Evolutionary conservation across 1,140 invertebrate species (phyloP).

Genomic region (Drosophila ananassae): DNA sequence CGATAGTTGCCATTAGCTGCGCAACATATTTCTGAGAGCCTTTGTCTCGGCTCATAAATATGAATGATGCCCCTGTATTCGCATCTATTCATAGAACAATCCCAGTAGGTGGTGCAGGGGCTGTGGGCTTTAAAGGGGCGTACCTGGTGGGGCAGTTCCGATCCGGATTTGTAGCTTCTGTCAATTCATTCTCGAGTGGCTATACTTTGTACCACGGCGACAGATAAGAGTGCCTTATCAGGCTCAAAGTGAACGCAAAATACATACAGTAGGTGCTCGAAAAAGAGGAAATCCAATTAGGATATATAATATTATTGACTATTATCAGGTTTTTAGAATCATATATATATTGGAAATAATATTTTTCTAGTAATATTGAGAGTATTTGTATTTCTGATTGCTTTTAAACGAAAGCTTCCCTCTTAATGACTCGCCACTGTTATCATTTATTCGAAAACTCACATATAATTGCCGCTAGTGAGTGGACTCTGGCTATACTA

Average conservation of each 20-base stretch:
- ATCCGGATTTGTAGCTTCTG: slow-evolving; percentile 33
- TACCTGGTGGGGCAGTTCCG: slow-evolving; percentile 3
- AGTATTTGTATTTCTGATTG: not conserved
- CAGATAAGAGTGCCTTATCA: slow-evolving; percentile 58
- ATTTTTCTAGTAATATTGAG: too few relatives aligned
- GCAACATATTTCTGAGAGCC: slow-evolving; percentile 31
- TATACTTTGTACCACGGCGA: slow-evolving; percentile 49
- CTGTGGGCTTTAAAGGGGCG: not conserved
- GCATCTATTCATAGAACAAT: slow-evolving; percentile 56
- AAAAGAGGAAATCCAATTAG: not conserved
- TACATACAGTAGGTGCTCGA: slow-evolving; percentile 22
- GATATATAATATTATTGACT: too few relatives aligned
- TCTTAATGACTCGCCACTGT: slow-evolving; percentile 7
- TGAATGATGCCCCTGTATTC: slow-evolving; percentile 18
- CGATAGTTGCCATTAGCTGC: slow-evolving; percentile 68
- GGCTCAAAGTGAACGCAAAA: slow-evolving; percentile 21
- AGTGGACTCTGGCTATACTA: slow-evolving; percentile 29
- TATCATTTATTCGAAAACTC: slow-evolving; percentile 4
- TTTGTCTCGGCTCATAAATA: slow-evolving; percentile 33
- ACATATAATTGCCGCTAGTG: slow-evolving; percentile 19
- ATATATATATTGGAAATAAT: too few relatives aligned
- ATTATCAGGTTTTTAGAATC: too few relatives aligned
- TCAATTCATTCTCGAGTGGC: slow-evolving; percentile 38
- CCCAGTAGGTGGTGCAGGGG: not conserved
- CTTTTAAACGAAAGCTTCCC: not conserved